Base-by-base conservation (phyloP, 2,113 vertebrate genomes). In the Oophaga pumilio region DNA sequence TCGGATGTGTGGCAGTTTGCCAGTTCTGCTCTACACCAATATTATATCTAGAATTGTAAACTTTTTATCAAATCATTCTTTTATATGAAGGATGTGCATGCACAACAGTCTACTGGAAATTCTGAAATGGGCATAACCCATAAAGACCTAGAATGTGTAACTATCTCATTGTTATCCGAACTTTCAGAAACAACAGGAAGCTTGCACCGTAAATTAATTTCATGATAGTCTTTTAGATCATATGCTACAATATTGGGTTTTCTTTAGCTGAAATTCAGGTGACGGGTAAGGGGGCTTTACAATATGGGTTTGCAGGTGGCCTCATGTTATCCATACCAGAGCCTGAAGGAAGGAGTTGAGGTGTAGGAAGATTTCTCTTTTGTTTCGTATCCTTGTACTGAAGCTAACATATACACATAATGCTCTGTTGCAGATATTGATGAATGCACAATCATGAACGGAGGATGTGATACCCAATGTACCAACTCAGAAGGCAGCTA, bases 401-500 rank as follows among this genome's bases (percentile, higher is more conserved):
- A 74, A 8, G 4, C 11, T 50, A 74, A 74, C 14, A 0, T 73
- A 15, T 73, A 20, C 15, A 73, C 4, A 49, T 17, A 74, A 74
- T 74, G 18, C 15, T 74, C 33, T 87, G 3, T 62, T 62, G 20
- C 56, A 90, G 90, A 94, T 86, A 94, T 94, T 0, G 93, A 94
- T 0, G 93, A 94, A 88, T 94, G 93, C 77, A 91, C 62, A 50
- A 96, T 97, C 50, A 96, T 94, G 95, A 98, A 98, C 0, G 96
- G 97, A 0, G 97, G 97, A 82, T 99, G 98, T 28, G 97, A 96
- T 56, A 95, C 94, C 0, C 96, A 95, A 91, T 99, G 97, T 43
- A 93, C 96, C 88, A 98, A 98, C 94, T 97, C 96, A 0, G 95
- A 99, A 90, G 97, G 97, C 77, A 97, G 97, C 94, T 99, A 97